Base-by-base conservation (phyloP, 2,888 invertebrate genomes). In the Eulithis prunata region DNA sequence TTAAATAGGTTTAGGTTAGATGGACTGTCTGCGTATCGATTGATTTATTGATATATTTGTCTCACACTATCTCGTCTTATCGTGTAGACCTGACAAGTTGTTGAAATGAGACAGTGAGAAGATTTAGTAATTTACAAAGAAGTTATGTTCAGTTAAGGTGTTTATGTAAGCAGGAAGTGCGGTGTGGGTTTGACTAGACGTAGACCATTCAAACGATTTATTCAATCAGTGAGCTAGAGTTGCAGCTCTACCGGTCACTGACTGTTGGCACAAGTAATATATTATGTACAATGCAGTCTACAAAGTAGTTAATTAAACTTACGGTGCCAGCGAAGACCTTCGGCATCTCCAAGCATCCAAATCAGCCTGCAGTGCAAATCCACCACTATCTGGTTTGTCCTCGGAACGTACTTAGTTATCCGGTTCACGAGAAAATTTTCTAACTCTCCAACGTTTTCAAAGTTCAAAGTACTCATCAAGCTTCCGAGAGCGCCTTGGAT, bases 351-450 rank as follows among this genome's bases (percentile, higher is more conserved):
- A 66, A 95, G 90, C 59, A 93, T 89, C 88, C 95, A 95, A 71
- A 96, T 88, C 10, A 95, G 88, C 66, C 94, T 93, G 77, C 94
- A 95, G 77, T 96, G 95, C 59, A 95, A 85, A 77, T 95, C 95
- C 38, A 95, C 82, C 57, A 94, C 90, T 54, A 95, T 93, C 82
- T 95, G 94, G 83, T 95, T 95, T 21, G 90, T 93, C 55, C 86
- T 86, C 8, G 95, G 95, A 61, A 95, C 87, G 71, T 94, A 89
- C 71, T 90, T 91, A 5, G 81, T 77, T 32, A 95, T 83, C 75
- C 95, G 93, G 64, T 88, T 84, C 12, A 91, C 77, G 57, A 95
- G 85, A 78, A 95, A 95, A 47, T 87, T 89, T 71, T 94, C 89
- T 72, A 96, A 87, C 63, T 94, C 87, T n/a, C 84, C 81, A 1